Evolutionary conservation across 2,113 vertebrate species (phyloP).

Genomic region (Neofelis nebulosa): DNA sequence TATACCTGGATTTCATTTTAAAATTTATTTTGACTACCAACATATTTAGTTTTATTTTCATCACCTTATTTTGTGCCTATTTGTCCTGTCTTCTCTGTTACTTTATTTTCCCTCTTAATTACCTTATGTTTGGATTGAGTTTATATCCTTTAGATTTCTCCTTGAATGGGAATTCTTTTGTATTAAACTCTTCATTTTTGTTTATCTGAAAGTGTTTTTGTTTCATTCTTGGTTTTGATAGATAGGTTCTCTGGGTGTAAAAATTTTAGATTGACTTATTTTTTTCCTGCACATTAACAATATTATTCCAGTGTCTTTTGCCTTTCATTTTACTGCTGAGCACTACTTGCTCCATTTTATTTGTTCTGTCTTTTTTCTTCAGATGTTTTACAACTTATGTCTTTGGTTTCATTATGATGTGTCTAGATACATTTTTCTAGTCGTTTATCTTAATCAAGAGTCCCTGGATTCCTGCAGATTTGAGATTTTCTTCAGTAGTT

Average conservation of each 20-base stretch:
- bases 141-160: not conserved
- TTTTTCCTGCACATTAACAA: not conserved
- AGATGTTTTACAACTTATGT: not conserved
- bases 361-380: not conserved
- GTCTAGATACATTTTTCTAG: not conserved
- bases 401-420: not conserved
- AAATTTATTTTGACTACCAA: not conserved
- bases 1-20: not conserved
- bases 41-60: not conserved
- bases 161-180: not conserved
- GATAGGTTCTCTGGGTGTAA: not conserved
- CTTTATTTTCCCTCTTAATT: not conserved
- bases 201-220: conserved; percentile 13
- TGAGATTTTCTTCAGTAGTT: not conserved
- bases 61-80: not conserved
- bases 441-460: not conserved
- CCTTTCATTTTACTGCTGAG: not conserved
- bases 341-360: not conserved
- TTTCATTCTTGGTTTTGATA: not conserved
- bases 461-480: not conserved
- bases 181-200: not conserved
- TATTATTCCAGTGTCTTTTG: not conserved
- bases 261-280: not conserved
- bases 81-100: not conserved
- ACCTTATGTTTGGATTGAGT: not conserved